These are phyloP conservation scores for Campylomormyrus numenius DNA, from an alignment of 2,113 vertebrate genomes.

Conservation along the genomic window DNA sequence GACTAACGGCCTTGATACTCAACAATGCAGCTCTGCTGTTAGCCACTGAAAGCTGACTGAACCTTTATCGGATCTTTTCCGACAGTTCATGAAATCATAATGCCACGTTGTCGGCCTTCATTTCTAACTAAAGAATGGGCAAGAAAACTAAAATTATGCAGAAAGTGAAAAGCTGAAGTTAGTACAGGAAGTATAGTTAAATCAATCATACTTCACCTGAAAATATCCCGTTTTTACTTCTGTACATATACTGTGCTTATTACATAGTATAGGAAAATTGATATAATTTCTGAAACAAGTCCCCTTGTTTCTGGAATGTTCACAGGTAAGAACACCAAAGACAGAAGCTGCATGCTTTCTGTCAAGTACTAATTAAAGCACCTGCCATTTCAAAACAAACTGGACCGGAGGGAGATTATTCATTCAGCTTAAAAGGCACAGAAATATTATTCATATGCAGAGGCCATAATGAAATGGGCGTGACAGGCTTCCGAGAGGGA, in stretches of 20 bases:
- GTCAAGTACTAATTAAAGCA: slow-evolving; percentile 1
- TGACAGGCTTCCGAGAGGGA: not conserved
- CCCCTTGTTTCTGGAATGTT: not conserved
- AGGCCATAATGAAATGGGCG: not conserved
- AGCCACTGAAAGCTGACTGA: not conserved
- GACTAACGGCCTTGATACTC: not conserved
- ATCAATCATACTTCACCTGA: not conserved
- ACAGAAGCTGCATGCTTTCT: not conserved
- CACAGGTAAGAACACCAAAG: not conserved
- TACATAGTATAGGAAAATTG: not conserved
- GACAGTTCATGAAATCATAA: slow-evolving; percentile 1
- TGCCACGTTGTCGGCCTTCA: not conserved
- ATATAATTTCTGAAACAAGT: not conserved
- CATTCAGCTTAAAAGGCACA: not conserved
- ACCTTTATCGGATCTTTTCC: not conserved
- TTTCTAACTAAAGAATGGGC: not conserved
- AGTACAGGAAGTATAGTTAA: not conserved
- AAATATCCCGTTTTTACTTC: not conserved
- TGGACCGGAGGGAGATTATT: not conserved
- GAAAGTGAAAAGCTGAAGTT: not conserved
- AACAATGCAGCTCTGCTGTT: not conserved
- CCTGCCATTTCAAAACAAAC: not conserved
- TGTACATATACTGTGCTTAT: not conserved
- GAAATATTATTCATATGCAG: not conserved
- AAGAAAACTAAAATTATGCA: not conserved